These are phyloP conservation scores for Torymus aiolomorphi DNA, from an alignment of 2,888 invertebrate species.

Conservation along the genomic window DNA sequence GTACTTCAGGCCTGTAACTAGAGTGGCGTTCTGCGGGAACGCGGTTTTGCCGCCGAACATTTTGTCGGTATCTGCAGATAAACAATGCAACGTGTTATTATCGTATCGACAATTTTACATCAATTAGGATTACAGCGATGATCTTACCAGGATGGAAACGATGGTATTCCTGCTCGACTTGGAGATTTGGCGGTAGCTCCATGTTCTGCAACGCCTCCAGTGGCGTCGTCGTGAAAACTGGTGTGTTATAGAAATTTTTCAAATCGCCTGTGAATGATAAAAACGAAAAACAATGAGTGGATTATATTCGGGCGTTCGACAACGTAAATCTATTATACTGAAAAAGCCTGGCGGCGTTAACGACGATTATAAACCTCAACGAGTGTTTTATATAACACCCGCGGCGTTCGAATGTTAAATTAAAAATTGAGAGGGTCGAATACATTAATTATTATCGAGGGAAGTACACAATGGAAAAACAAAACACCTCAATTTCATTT, in stretches of 20 bases:
- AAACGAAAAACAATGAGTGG: neutral
- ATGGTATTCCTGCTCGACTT: slow-evolving; percentile 87
- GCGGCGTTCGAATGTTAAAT: too few species aligned
- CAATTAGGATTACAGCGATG: slow-evolving; percentile 8
- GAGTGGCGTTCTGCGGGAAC: slow-evolving; percentile 89
- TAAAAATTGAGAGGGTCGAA: too few species aligned
- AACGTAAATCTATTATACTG: too few species aligned
- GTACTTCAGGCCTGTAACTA: slow-evolving; percentile 89
- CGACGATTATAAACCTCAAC: too few species aligned
- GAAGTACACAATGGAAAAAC: too few species aligned
- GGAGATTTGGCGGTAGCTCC: slow-evolving; percentile 91
- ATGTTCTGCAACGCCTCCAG: slow-evolving; percentile 83
- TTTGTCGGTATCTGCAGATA: slow-evolving; percentile 80
- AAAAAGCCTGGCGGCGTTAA: too few species aligned
- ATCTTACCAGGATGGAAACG: slow-evolving; percentile 87
- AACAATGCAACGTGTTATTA: slow-evolving; percentile 1
- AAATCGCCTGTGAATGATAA: slow-evolving; percentile 79
- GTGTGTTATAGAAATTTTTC: slow-evolving; percentile 83
- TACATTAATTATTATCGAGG: too few species aligned
- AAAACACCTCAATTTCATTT: too few species aligned
- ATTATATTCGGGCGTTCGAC: too few species aligned
- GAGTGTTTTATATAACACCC: too few species aligned
- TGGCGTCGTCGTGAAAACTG: slow-evolving; percentile 84
- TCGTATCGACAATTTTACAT: slow-evolving; percentile 6
- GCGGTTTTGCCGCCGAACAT: slow-evolving; percentile 87